A percentile compares a stretch with the other conserved stretches of the same genome.
Evolutionary conservation across 2,888 invertebrate genomes (phyloP).

Genomic region (Xylophagus ater): DNA sequence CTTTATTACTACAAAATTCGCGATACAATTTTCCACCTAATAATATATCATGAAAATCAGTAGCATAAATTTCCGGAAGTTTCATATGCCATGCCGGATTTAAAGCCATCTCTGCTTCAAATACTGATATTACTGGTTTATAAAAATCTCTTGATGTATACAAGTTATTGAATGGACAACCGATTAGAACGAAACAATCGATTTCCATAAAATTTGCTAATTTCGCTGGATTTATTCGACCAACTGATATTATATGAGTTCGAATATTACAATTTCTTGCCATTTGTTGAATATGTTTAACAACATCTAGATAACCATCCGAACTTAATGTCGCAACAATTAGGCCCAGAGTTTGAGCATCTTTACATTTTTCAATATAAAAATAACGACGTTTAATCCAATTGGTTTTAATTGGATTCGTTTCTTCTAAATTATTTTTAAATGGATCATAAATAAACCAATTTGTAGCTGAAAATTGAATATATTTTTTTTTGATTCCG

Average conservation of each 20-base stretch:
- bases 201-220: constrained; percentile 85
- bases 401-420: constrained; percentile 41
- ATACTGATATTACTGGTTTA: constrained; percentile 82
- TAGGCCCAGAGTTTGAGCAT: constrained; percentile 77
- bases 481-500: not conserved
- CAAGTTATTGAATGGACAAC: constrained; percentile 83
- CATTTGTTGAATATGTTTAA: constrained; percentile 60
- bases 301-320: constrained; percentile 61
- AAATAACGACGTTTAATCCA: constrained; percentile 71
- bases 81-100: constrained; percentile 44
- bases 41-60: constrained; percentile 65
- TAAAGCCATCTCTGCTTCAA: constrained; percentile 78
- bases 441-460: constrained; percentile 49
- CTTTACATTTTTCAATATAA: constrained; percentile 82
- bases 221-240: constrained; percentile 89
- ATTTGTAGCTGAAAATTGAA: constrained; percentile 35
- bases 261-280: constrained; percentile 70
- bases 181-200: constrained; percentile 82
- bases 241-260: constrained; percentile 83
- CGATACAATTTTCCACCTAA: constrained; percentile 48
- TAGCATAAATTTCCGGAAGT: constrained; percentile 50
- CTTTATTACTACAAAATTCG: constrained; percentile 39
- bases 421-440: constrained; percentile 31
- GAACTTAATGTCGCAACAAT: constrained; percentile 86
- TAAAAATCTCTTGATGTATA: constrained; percentile 76